phyloP scores from a whole-genome alignment of 1,140 invertebrate species.

The Conus ventricosus region DNA sequence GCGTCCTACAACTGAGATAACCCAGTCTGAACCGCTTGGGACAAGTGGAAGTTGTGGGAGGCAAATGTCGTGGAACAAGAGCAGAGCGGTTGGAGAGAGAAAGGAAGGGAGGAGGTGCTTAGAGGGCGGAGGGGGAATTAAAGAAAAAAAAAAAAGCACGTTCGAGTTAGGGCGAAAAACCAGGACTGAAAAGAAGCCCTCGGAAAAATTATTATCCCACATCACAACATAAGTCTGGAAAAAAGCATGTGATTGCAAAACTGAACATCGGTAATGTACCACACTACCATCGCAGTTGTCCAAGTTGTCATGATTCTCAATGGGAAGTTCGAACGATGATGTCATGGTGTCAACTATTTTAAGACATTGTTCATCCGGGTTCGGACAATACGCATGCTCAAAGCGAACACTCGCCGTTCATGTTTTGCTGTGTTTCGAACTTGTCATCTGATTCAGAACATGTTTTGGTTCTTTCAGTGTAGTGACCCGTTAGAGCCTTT shows the following conservation, averaged over 20 bases:
- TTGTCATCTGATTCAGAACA: slow-evolving; percentile 36
- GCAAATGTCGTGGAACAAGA: too few species aligned
- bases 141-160: background rate
- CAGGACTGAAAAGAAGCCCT: background rate
- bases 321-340: slow-evolving; percentile 36
- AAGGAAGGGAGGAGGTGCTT: background rate
- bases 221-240: background rate
- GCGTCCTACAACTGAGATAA: too few species aligned
- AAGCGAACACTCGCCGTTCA: slow-evolving; percentile 45
- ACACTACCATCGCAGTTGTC: background rate
- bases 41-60: too few species aligned
- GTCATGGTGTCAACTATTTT: slow-evolving; percentile 48
- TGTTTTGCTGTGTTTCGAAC: slow-evolving; percentile 51
- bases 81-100: too few species aligned
- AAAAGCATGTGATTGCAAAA: background rate
- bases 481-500: slow-evolving; percentile 12
- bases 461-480: slow-evolving; percentile 18
- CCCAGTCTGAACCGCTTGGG: too few species aligned
- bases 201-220: background rate
- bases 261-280: background rate
- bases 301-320: background rate
- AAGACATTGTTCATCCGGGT: slow-evolving; percentile 46
- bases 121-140: background rate
- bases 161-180: background rate
- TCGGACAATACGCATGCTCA: slow-evolving; percentile 41